Percentiles rank a stretch among this genome's conserved stretches.
Conservation (phyloP, 2,797 vertebrate species). For the Betta splendens region DNA sequence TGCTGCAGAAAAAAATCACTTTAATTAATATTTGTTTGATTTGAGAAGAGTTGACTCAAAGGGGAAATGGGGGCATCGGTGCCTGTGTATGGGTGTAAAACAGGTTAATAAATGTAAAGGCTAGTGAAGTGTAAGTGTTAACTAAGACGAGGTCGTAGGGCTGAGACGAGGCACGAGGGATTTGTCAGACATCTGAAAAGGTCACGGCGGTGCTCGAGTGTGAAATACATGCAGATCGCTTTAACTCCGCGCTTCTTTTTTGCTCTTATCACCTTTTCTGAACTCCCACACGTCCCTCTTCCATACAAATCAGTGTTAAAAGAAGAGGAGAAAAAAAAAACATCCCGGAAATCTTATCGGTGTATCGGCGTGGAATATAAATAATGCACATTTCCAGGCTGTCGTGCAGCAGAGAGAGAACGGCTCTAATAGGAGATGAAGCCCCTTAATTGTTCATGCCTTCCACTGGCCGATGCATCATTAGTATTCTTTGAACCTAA, state of each 20-base stretch:
- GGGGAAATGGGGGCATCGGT: not conserved
- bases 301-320: slow-evolving; percentile 7
- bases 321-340: not conserved
- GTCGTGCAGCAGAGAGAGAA: slow-evolving; percentile 3
- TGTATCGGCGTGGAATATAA: not conserved
- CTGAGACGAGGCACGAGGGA: slow-evolving; percentile 17
- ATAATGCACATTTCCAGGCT: slow-evolving; percentile 22
- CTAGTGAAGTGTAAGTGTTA: slow-evolving; percentile 13
- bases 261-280: not conserved
- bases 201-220: slow-evolving; percentile 13
- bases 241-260: not conserved
- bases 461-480: not conserved
- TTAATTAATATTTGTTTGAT: slow-evolving; percentile 24
- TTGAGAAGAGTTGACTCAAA: not conserved
- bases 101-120: slow-evolving; percentile 28
- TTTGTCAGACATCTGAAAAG: slow-evolving; percentile 52
- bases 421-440: slow-evolving; percentile 22
- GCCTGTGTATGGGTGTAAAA: slow-evolving; percentile 21
- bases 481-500: slow-evolving; percentile 9
- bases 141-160: slow-evolving; percentile 22
- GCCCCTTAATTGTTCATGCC: slow-evolving; percentile 15
- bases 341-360: not conserved
- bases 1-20: not conserved
- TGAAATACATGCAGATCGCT: slow-evolving; percentile 33
- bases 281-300: not conserved